phyloP scores from a whole-genome alignment of 1,140 invertebrate genomes.

The Adelges cooleyi region DNA sequence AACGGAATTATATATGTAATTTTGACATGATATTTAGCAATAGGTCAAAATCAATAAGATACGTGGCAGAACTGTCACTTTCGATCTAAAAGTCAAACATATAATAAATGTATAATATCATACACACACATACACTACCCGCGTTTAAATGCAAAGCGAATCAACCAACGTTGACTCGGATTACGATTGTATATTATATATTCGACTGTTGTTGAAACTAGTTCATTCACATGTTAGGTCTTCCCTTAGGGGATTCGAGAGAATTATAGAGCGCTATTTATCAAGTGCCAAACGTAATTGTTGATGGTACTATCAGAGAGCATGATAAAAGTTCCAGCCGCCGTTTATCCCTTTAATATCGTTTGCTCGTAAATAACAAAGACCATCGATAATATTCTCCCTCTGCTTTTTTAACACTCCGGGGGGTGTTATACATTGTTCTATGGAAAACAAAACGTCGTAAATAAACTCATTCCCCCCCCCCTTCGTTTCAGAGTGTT shows the following conservation, averaged over 20 bases:
- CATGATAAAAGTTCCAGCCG: not conserved
- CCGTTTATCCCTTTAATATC: constrained; percentile 23
- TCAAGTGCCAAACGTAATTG: constrained; percentile 14
- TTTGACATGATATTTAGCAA: no score
- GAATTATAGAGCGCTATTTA: constrained; percentile 3
- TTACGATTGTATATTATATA: not conserved
- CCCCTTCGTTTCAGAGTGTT: not conserved
- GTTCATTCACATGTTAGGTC: not conserved
- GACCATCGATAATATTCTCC: constrained; percentile 17
- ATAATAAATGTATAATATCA: no score
- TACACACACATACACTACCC: no score
- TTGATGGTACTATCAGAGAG: constrained; percentile 16
- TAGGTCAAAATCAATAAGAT: no score
- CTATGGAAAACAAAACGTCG: not conserved
- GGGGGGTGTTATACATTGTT: not conserved
- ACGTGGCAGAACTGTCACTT: no score
- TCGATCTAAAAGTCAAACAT: no score
- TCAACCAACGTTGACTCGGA: not conserved
- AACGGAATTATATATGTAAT: no score
- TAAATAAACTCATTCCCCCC: not conserved
- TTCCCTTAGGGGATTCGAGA: not conserved
- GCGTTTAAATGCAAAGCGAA: no score
- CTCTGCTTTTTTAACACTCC: constrained; percentile 1
- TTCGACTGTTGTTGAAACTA: constrained; percentile 1
- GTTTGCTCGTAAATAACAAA: constrained; percentile 10